Percentiles rank a stretch among this genome's conserved stretches.
Conservation (phyloP, 1,140 invertebrate genomes). For the Tetranychus urticae region DNA sequence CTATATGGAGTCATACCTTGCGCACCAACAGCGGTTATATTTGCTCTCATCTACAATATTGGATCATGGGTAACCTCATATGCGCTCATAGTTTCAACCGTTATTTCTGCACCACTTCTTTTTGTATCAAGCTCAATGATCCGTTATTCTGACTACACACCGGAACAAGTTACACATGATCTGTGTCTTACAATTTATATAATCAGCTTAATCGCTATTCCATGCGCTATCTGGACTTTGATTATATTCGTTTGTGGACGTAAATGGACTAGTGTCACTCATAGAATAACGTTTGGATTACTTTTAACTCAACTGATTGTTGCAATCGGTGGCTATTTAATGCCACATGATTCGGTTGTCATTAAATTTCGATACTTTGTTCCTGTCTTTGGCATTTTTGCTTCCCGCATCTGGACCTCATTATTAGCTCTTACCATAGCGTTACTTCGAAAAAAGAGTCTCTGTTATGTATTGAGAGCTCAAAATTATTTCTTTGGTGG, state of each 20-base stretch:
- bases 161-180: conserved; percentile 23
- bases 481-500: conserved; percentile 3
- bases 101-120: conserved; percentile 77
- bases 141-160: conserved; percentile 24
- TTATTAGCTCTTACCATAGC: conserved; percentile 51
- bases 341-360: neutral
- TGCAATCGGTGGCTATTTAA: conserved; percentile 30
- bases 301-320: conserved; percentile 43
- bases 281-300: conserved; percentile 50
- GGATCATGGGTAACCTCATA: conserved; percentile 35
- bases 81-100: conserved; percentile 76
- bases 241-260: conserved; percentile 46
- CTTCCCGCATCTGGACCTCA: conserved; percentile 54
- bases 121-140: conserved; percentile 84
- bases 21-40: conserved; percentile 80
- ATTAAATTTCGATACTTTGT: conserved; percentile 33
- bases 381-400: conserved; percentile 44
- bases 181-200: conserved; percentile 56
- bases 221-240: conserved; percentile 51
- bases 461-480: conserved; percentile 39
- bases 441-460: conserved; percentile 50
- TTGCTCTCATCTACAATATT: conserved; percentile 48
- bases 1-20: conserved; percentile 86
- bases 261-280: conserved; percentile 50
- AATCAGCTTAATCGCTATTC: conserved; percentile 44